Base-by-base conservation (phyloP, 2,113 vertebrate genomes). In the Sigmodon hispidus region DNA sequence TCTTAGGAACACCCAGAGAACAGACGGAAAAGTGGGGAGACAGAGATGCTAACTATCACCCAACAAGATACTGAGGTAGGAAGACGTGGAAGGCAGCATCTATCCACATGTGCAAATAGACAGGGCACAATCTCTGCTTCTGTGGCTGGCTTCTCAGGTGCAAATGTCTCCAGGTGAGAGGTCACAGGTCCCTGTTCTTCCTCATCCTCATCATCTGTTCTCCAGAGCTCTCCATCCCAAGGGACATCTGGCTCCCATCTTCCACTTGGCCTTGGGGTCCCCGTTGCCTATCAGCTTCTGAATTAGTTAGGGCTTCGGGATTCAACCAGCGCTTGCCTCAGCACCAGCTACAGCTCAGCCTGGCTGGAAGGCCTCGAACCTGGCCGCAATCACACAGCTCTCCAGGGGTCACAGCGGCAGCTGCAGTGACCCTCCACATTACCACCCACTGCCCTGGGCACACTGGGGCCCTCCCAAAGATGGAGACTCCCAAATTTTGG, bases 351-450 rank as follows among this genome's bases (percentile, higher is more conserved):
- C 0, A 29, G 7, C 55, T 57, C 52, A 29, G 69, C 26, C 16
- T 24, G 13, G 36, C 34, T 40, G 87, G 81, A 36, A 43, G 63
- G 52, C 72, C 26, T 67, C 50, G 8, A 15, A 80, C n/a, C 91
- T 36, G 0, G 0, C 88, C 92, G 90, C 19, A 85, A 67, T 0
- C 11, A 59, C 16, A 29, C 31, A 36, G 81, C 5, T 0, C 19
- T 67, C 96, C 34, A 40, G 34, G 31, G 36, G 13, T 48, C 57
- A 43, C 50, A 72, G 43, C 36, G 29, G n/a, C 65, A 31, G 43
- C 70, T 15, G 55, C 3, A 7, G 87, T 48, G 0, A 5, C 29
- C 34, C 52, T 67, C 48, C 87, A 45, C 19, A 19, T 2, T 45
- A 31, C 57, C 13, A 12, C 65, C 10, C 55, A 72, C 55, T 31